Evolutionary conservation across 2,113 vertebrate genomes (phyloP), one percentile per base, ranked within the genome.

Genomic region (Rhinoderma darwinii): DNA sequence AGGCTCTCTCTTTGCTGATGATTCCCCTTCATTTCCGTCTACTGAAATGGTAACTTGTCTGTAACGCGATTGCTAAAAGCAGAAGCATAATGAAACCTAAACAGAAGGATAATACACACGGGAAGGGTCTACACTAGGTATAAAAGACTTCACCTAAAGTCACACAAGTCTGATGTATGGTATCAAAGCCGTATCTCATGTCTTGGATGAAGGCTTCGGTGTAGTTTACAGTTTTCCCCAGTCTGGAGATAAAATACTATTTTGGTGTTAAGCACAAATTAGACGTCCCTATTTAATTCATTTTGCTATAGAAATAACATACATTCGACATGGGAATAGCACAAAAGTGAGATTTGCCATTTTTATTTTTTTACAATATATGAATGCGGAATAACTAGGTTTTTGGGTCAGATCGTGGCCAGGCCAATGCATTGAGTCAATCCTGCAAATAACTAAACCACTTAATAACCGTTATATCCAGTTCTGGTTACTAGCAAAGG

Each of bases 111-210:
- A 92, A 91, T 66, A 25, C 93, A 90, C 91, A 37, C 0, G 92
- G 91, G 91, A 92, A 84, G 89, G 89, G 88, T 84, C 90, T 89
- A 86, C 41, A 70, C 73, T 84, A 73, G 89, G 89, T 90, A 92
- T 92, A 89, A 90, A 91, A 90, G 88, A 88, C 91, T 92, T 25
- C 90, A 77, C 47, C 90, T 91, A 92, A 88, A 91, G 91, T 90
- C 90, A 89, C 90, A 79, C 0, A 78, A 90, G 82, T 84, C 90
- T 91, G 70, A 88, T 92, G 90, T 89, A 92, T 77, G 37, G 79
- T 0, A 41, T 87, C 82, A 27, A 90, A 88, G 72, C 32, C 25
- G 80, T 68, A 41, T 88, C 85, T 86, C 25, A 15, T 90, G 88
- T 37, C 88, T 88, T 27, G 88, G 44, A 89, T 84, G 89, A 81